Percentiles rank a stretch among this genome's conserved stretches.
Evolutionary conservation across 1,140 invertebrate genomes (phyloP).

Genomic region (Microplitis mediator): DNA sequence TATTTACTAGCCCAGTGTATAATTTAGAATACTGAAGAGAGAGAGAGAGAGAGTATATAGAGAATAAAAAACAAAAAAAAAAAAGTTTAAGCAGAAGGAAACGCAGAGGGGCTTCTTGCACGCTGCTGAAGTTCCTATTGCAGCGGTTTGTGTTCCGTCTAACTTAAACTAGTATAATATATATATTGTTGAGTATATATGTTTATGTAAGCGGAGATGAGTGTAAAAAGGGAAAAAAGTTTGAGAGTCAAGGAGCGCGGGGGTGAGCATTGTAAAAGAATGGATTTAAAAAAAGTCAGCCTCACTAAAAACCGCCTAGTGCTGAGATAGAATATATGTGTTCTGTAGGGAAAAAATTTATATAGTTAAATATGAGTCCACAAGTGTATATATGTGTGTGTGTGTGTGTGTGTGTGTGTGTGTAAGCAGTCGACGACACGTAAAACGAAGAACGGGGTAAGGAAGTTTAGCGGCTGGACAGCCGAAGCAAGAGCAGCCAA

Average conservation of each 20-base stretch:
- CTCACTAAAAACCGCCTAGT: constrained; percentile 58
- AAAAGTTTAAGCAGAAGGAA: neutral
- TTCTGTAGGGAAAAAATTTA: constrained; percentile 51
- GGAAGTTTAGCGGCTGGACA: constrained; percentile 10
- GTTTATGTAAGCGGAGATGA: constrained; percentile 56
- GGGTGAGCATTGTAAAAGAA: neutral
- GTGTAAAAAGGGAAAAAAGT: constrained; percentile 42
- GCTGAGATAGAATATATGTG: constrained; percentile 42
- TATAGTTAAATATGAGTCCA: neutral
- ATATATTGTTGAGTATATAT: constrained; percentile 31
- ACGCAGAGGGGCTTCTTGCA: constrained; percentile 8
- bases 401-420: constrained; percentile 15
- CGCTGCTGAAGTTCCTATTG: constrained; percentile 52
- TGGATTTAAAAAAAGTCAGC: constrained; percentile 37
- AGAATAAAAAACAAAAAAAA: neutral
- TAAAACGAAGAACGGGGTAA: constrained; percentile 11
- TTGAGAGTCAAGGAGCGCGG: neutral
- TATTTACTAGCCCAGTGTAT: neutral
- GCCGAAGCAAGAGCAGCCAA: neutral
- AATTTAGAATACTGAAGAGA: neutral
- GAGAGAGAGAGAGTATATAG: neutral
- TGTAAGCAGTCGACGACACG: constrained; percentile 27
- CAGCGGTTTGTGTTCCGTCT: constrained; percentile 48
- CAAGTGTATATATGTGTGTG: too few relatives aligned
- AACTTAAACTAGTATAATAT: neutral